Evolutionary conservation across 2,797 vertebrate species (phyloP), one percentile per base, ranked within the genome.

Genomic region (Galagoides demidoff): DNA sequence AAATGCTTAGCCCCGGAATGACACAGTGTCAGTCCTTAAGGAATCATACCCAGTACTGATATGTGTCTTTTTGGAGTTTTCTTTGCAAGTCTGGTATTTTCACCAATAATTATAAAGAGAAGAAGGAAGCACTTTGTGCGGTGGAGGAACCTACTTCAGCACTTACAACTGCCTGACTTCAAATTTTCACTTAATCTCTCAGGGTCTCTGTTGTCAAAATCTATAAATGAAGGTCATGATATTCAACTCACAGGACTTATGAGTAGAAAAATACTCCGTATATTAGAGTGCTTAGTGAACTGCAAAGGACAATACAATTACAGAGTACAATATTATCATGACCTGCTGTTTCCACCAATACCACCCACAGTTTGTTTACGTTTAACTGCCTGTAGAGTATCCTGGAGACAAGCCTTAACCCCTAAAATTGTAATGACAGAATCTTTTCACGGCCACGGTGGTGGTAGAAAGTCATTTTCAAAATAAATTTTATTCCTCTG

Each of bases 391-490:
- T 0, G 37, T 11, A n/a, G 52, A 63, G 68, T 70, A 3, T 3
- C 0, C 52, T 1, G 0, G 79, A 59, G 27, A 89, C 66, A n/a
- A 94, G 89, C 95, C 90, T 94, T 63, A n/a, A 66, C 45, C 88
- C 63, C 29, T 11, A 86, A 89, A 52, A 73, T 23, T 1, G 81
- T 63, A 97, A 93, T 94, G 89, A 96, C 96, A 92, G 68, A 45
- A 70, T 59, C 71, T 93, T 96, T 97, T 94, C 85, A 70, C 23
- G 85, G n/a, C 73, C 20, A 0, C 7, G 4, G 45, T 29, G 29
- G 73, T 68, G 31, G 39, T 1, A 74, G 82, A 3, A 13, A 85
- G 71, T 43, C 45, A 11, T 85, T 97, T 92, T 79, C 55, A 85
- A 92, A 95, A 64, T 83, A 90, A 71, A 64, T 95, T 85, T 70